These are phyloP conservation scores for Alaudala cheleensis DNA, from an alignment of 2,113 vertebrate species.

Conservation along the genomic window DNA sequence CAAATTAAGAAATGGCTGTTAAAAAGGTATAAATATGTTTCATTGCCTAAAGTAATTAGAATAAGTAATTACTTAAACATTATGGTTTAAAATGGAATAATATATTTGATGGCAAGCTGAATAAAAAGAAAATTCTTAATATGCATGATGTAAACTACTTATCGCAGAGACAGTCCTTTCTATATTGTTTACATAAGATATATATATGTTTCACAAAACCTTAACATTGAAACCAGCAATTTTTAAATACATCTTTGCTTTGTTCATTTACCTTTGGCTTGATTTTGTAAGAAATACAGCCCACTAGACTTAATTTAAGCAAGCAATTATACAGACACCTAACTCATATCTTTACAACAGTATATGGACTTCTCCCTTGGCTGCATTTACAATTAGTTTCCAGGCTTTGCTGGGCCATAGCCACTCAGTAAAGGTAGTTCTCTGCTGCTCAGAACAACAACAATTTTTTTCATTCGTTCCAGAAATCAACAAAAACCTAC, in stretches of 20 bases:
- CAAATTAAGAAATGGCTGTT: conserved; percentile 83
- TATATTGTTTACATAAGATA: conserved; percentile 31
- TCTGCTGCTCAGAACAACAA: neutral
- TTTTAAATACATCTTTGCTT: neutral
- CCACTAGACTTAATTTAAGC: neutral
- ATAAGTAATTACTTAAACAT: conserved; percentile 85
- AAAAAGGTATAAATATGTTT: conserved; percentile 83
- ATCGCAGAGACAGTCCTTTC: conserved; percentile 6
- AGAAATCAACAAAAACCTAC: neutral
- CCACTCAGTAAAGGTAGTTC: neutral
- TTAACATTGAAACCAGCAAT: neutral
- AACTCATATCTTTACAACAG: neutral
- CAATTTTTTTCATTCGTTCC: neutral
- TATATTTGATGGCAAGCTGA: conserved; percentile 66
- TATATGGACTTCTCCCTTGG: neutral
- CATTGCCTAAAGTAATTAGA: conserved; percentile 84
- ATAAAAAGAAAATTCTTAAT: conserved; percentile 64
- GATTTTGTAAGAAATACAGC: neutral
- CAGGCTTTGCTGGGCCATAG: neutral
- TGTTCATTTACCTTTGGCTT: neutral
- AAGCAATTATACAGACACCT: neutral
- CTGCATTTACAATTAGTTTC: neutral
- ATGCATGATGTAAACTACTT: conserved; percentile 46
- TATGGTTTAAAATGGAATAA: conserved; percentile 82
- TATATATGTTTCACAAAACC: neutral